Evolutionary conservation across 2,113 vertebrate species (phyloP).

Genomic region (Poeciliopsis prolifica): DNA sequence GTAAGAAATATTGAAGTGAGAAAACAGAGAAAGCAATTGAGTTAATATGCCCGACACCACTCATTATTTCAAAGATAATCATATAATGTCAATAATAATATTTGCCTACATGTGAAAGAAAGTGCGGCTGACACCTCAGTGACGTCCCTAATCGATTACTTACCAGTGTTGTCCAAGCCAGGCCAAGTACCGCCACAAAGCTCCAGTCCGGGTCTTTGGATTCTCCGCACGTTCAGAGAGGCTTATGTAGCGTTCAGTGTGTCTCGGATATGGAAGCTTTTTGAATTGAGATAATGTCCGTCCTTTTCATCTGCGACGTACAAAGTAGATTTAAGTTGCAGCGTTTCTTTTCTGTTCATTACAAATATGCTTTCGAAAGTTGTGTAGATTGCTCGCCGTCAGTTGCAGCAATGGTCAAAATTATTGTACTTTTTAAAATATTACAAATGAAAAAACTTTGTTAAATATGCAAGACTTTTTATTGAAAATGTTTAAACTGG

Average conservation of each 20-base stretch:
- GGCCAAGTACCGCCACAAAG: not conserved
- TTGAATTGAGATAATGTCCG: not conserved
- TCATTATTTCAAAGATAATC: not conserved
- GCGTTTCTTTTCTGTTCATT: not conserved
- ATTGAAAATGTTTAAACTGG: fast-evolving
- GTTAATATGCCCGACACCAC: not conserved
- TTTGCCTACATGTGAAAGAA: not conserved
- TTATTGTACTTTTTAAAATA: not conserved
- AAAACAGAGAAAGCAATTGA: not conserved
- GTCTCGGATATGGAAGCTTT: not conserved
- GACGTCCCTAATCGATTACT: not conserved
- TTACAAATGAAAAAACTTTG: no score
- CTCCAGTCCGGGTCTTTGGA: conserved; percentile 56
- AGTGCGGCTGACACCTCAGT: not conserved
- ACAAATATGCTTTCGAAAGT: not conserved
- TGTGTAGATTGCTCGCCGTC: not conserved
- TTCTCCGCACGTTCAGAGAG: not conserved
- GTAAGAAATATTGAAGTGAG: not conserved
- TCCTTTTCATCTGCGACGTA: not conserved
- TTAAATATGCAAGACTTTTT: not conserved
- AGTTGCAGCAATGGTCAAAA: not conserved
- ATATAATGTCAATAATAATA: not conserved
- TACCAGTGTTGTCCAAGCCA: not conserved
- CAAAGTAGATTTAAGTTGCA: no score
- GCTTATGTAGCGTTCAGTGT: conserved; percentile 14